Evolutionary conservation across 2,113 vertebrate species (phyloP).

Genomic region (Hucho hucho): DNA sequence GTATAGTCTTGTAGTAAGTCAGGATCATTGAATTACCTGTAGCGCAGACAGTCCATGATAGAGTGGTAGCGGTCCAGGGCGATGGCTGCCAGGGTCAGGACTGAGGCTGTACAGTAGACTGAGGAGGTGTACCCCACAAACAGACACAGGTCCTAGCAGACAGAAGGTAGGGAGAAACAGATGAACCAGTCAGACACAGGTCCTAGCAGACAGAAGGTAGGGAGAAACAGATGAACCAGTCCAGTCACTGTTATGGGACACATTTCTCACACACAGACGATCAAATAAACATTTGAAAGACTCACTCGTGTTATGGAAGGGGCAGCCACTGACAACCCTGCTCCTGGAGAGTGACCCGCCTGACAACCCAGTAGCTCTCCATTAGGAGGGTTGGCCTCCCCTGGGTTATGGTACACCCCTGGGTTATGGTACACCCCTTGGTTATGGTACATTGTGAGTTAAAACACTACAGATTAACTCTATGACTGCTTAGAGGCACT

Average conservation of each 20-base stretch:
- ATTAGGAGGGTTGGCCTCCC: no score
- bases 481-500: no score
- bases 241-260: neutral
- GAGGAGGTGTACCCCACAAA: conserved; percentile 81
- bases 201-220: conserved; percentile 55
- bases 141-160: conserved; percentile 70
- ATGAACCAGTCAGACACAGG: conserved; percentile 56
- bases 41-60: conserved; percentile 79
- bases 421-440: no score
- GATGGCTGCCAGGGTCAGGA: conserved; percentile 77
- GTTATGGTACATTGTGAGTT: no score
- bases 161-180: conserved; percentile 29
- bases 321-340: no score
- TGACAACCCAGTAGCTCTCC: no score
- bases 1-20: no score
- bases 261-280: neutral
- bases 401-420: no score
- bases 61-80: conserved; percentile 80
- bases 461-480: no score
- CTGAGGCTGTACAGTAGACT: conserved; percentile 80
- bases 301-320: neutral
- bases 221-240: conserved; percentile 11
- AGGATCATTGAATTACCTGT: conserved; percentile 32
- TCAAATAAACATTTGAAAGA: neutral
- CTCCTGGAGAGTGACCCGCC: no score